phyloP scores from a whole-genome alignment of 2,113 vertebrate species.

The Cephalophus harveyi region DNA sequence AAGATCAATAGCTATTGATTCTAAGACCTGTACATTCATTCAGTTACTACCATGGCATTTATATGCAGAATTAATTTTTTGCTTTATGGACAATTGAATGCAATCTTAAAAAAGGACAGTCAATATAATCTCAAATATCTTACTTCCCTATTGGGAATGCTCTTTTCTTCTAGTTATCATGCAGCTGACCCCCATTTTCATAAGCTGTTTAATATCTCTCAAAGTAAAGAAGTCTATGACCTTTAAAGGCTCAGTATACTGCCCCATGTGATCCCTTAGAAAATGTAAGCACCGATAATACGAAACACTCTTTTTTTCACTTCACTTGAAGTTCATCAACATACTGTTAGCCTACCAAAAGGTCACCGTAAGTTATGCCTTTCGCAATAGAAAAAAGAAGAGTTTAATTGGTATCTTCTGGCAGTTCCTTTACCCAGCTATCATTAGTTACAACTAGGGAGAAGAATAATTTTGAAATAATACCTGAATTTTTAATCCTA shows the following conservation, averaged over 20 bases:
- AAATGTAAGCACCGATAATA: constrained; percentile 71
- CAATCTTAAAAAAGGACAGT: constrained; percentile 61
- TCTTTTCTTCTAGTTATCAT: constrained; percentile 61
- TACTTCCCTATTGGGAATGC: constrained; percentile 43
- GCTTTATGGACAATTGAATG: constrained; percentile 61
- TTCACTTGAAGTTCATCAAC: constrained; percentile 79
- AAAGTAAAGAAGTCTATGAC: constrained; percentile 67
- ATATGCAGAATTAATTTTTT: constrained; percentile 71
- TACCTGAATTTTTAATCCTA: constrained; percentile 30
- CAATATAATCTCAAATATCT: constrained; percentile 56
- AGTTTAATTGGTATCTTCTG: constrained; percentile 70
- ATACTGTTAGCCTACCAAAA: constrained; percentile 73
- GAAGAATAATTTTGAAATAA: constrained; percentile 29
- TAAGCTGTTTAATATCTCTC: constrained; percentile 71
- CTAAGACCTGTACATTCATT: constrained; percentile 20
- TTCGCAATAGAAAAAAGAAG: constrained; percentile 67
- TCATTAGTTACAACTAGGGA: constrained; percentile 22
- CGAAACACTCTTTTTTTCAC: constrained; percentile 52
- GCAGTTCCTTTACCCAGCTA: constrained; percentile 63
- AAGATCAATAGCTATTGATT: constrained; percentile 54
- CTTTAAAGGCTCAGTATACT: constrained; percentile 60
- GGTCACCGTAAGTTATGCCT: constrained; percentile 75
- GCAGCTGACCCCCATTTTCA: constrained; percentile 74
- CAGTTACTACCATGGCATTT: constrained; percentile 62
- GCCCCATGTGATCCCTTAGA: constrained; percentile 49